phyloP scores from a whole-genome alignment of 1,140 invertebrate species.

The Eriosoma lanigerum region DNA sequence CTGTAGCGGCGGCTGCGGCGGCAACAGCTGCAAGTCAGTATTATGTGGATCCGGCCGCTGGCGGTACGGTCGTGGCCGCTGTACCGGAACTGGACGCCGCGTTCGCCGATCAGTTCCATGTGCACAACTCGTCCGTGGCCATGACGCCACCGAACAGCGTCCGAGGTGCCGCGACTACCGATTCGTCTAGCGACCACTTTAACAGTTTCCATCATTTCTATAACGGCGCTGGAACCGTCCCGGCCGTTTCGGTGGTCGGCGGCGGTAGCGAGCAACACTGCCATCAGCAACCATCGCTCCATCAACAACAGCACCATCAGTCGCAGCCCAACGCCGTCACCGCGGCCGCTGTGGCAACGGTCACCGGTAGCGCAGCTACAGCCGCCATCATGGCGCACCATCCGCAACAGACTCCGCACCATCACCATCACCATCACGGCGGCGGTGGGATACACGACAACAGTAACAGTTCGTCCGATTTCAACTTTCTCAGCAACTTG shows the following conservation, averaged over 20 bases:
- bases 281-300: slow-evolving; percentile 41
- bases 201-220: slow-evolving; percentile 72
- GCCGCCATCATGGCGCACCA: not conserved
- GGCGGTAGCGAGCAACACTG: slow-evolving; percentile 55
- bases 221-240: slow-evolving; percentile 45
- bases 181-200: slow-evolving; percentile 65
- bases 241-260: not conserved
- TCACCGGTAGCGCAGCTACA: slow-evolving; percentile 54
- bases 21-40: slow-evolving; percentile 55
- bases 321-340: not conserved
- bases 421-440: slow-evolving; percentile 54
- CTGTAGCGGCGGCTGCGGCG: slow-evolving; percentile 41
- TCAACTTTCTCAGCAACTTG: slow-evolving; percentile 86
- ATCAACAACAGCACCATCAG: not conserved
- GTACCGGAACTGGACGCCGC: slow-evolving; percentile 38
- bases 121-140: slow-evolving; percentile 61
- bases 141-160: slow-evolving; percentile 66
- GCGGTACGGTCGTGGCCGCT: not conserved
- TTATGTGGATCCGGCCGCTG: slow-evolving; percentile 34
- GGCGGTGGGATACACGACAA: slow-evolving; percentile 64
- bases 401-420: slow-evolving; percentile 58
- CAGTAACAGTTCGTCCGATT: slow-evolving; percentile 86
- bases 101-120: slow-evolving; percentile 54
- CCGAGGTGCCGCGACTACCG: slow-evolving; percentile 57
- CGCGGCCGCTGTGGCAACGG: not conserved